Evolutionary conservation across 2,797 vertebrate species (phyloP), one percentile per base, ranked within the genome.

Genomic region (Tachyglossus aculeatus): DNA sequence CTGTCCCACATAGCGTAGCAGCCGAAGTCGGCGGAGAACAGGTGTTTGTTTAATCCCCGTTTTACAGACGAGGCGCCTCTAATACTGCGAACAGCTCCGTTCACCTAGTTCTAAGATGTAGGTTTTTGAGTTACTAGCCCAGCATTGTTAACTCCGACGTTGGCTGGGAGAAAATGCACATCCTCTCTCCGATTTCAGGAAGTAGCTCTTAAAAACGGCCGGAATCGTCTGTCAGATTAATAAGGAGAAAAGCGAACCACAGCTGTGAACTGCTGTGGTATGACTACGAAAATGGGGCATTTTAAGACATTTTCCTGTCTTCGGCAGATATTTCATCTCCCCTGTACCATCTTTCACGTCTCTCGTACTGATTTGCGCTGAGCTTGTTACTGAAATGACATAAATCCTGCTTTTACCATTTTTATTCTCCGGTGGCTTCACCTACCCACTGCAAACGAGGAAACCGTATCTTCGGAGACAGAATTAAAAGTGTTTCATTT

Each of bases 251-350:
- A 63, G 50, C 67, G 64, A 66, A 53, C 8, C 40, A 22, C 39
- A 74, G 75, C 83, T 74, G 77, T 0, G 0, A 59, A 67, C 64
- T 65, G 63, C 27, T 72, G 44, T 51, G 53, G 11, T 38, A n/a
- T 56, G 52, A 54, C 69, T 85, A 33, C 64, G 67, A 77, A 72
- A 71, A 80, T 75, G 1, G 38, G 71, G 19, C 21, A 40, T 77
- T 74, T 80, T 80, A 80, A 81, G 86, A 77, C 64, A 66, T 86
- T 77, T 88, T 84, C 48, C 66, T 86, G 44, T 56, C 51, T 74
- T 82, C 83, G 78, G 37, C 76, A 83, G 68, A 78, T 67, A 80
- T 85, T 76, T 87, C 54, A 76, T 85, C 56, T 68, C 82, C 64
- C 59, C 65, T 74, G 71, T 52, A 78, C 10, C 58, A 78, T 78